These are phyloP conservation scores for Phacellophora camtschatica DNA, from an alignment of 30 jellyfish, hydroid and myxozoan genomes.

Conservation along the genomic window DNA sequence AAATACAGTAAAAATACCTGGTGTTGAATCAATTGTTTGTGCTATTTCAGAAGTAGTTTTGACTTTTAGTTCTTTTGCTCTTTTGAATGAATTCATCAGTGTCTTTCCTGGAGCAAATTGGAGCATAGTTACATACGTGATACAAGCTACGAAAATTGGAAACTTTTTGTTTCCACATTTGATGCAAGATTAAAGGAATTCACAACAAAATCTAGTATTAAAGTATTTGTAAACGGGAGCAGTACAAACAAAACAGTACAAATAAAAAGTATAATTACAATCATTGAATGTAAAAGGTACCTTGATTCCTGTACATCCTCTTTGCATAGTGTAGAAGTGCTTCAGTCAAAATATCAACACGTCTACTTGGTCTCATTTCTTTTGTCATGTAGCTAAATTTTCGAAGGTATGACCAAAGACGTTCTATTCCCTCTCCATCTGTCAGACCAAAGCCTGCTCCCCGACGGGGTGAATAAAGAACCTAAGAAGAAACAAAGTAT, in stretches of 20 bases:
- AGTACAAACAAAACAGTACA: no score
- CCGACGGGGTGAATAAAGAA: background rate
- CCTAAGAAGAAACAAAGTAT: no score
- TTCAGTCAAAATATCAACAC: constrained; percentile 14
- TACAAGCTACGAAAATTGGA: no score
- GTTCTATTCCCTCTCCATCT: constrained; percentile 48
- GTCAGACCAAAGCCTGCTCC: constrained; percentile 13
- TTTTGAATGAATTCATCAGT: background rate
- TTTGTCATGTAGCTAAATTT: constrained; percentile 15
- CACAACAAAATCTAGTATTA: no score
- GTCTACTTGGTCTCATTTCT: constrained; percentile 29
- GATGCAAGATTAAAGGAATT: no score
- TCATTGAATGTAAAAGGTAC: no score
- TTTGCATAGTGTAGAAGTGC: constrained; percentile 31
- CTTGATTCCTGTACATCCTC: background rate
- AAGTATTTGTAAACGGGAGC: no score
- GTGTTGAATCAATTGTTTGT: background rate
- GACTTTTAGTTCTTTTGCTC: background rate
- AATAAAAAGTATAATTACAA: no score
- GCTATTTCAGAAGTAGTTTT: background rate
- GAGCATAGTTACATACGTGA: no score
- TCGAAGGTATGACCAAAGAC: constrained; percentile 38
- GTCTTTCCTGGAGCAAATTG: background rate
- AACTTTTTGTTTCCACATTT: no score
- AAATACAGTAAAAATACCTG: no score